A percentile compares a stretch with the other conserved stretches of the same genome.
phyloP scores from a whole-genome alignment of 2,113 vertebrate genomes.

The Rhabdornis inornatus region DNA sequence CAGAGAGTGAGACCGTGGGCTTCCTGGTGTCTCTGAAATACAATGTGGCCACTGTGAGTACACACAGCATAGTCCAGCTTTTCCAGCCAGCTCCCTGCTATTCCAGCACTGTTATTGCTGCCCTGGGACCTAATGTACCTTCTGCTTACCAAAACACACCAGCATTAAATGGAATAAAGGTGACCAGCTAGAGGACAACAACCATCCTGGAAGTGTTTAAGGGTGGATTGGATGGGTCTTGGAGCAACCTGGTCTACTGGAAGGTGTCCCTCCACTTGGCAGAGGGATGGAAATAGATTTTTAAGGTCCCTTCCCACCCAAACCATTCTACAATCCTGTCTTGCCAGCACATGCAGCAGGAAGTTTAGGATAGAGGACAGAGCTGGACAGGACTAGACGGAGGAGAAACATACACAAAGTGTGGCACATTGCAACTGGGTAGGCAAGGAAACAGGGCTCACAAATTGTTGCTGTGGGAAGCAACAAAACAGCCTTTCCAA shows the following conservation, averaged over 20 bases:
- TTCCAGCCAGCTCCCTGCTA: background rate
- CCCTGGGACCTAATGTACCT: background rate
- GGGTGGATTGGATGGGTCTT: background rate
- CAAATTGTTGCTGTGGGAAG: background rate
- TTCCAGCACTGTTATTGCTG: background rate
- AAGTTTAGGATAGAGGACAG: background rate
- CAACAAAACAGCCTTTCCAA: background rate
- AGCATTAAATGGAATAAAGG: background rate
- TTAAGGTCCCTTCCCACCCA: background rate
- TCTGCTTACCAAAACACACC: background rate
- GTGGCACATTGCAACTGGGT: background rate
- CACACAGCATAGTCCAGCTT: background rate
- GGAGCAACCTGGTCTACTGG: background rate
- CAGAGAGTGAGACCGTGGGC: conserved; percentile 87
- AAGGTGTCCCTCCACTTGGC: background rate
- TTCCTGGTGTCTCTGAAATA: conserved; percentile 91
- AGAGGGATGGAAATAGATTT: background rate
- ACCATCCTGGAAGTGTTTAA: background rate
- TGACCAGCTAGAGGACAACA: background rate
- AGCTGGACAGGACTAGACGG: background rate
- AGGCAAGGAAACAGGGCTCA: background rate
- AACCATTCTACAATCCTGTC: background rate
- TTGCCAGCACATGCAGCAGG: background rate
- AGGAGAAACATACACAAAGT: background rate
- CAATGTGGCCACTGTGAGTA: background rate